Percentiles rank a stretch among this genome's conserved stretches.
Conservation (phyloP, 2,888 invertebrate species). For the Ischnus inquisitorius region DNA sequence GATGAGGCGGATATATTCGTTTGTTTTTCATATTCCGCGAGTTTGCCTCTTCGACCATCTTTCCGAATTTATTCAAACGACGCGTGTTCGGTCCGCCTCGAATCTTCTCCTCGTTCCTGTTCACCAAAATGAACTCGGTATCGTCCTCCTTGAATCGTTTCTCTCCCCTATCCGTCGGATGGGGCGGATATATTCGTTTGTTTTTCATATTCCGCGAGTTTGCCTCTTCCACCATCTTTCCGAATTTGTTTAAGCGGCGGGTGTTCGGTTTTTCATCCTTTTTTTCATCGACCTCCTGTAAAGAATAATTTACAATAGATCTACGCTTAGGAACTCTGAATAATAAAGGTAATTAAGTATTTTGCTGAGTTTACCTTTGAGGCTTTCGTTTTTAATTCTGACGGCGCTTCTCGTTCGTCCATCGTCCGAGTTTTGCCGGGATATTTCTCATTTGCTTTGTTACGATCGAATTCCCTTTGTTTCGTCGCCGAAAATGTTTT, state of each 20-base stretch:
- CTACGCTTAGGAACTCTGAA: neutral
- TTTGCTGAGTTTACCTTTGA: slow-evolving; percentile 9
- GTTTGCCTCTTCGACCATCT: neutral
- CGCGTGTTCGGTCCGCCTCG: no score
- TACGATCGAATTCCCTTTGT: neutral
- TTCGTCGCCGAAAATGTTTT: neutral
- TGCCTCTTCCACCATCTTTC: neutral
- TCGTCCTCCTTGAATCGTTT: slow-evolving; percentile 9
- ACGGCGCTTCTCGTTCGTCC: slow-evolving; percentile 28
- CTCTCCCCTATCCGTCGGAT: neutral
- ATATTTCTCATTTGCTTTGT: neutral
- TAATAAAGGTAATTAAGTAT: neutral
- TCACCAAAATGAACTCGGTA: slow-evolving; percentile 26
- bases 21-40: slow-evolving; percentile 11
- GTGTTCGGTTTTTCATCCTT: slow-evolving; percentile 7
- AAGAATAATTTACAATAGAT: neutral
- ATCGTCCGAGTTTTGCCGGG: slow-evolving; percentile 13
- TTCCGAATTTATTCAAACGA: neutral
- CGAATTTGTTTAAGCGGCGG: neutral
- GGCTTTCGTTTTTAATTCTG: neutral
- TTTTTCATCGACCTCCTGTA: slow-evolving; percentile 9
- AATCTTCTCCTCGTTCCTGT: slow-evolving; percentile 15
- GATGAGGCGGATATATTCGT: slow-evolving; percentile 9
- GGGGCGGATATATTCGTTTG: slow-evolving; percentile 22
- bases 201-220: neutral